Percentiles rank a stretch among this genome's conserved stretches.
Conservation (phyloP, 2,113 vertebrate species). For the Halcyon malimbica region DNA sequence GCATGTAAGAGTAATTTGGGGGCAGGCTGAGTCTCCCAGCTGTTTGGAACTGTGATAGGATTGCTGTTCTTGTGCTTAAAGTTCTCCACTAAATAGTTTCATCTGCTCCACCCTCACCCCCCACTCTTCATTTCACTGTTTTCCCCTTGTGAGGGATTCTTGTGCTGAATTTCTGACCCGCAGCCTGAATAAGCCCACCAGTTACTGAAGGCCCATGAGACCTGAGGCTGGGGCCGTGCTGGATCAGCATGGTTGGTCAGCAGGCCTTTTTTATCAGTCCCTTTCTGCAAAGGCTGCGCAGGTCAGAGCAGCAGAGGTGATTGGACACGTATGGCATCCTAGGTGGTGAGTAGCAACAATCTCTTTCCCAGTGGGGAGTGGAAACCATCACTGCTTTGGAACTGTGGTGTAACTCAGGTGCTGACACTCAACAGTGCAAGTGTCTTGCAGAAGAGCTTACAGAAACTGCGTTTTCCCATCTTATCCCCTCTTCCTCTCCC, state of each 20-base stretch:
- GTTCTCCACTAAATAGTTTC: not conserved
- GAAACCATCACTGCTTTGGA: not conserved
- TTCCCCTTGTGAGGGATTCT: not conserved
- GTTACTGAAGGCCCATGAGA: not conserved
- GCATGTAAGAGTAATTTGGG: not conserved
- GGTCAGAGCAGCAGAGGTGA: not conserved
- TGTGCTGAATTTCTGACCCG: not conserved
- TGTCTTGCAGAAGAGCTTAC: not conserved
- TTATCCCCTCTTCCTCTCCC: not conserved
- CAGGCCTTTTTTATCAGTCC: not conserved
- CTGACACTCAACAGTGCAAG: not conserved
- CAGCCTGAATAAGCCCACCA: not conserved
- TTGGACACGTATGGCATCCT: not conserved
- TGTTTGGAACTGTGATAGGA: not conserved
- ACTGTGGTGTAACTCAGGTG: not conserved
- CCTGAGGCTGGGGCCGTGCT: not conserved
- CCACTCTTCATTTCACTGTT: not conserved
- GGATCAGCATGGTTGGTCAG: too few relatives aligned
- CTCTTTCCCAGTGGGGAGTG: not conserved
- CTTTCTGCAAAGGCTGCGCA: not conserved
- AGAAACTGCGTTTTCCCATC: not conserved
- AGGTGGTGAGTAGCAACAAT: not conserved
- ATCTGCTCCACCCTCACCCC: not conserved
- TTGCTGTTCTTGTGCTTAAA: not conserved
- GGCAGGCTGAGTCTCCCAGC: not conserved